phyloP scores from a whole-genome alignment of 1,140 invertebrate species.

The Proales similis region DNA sequence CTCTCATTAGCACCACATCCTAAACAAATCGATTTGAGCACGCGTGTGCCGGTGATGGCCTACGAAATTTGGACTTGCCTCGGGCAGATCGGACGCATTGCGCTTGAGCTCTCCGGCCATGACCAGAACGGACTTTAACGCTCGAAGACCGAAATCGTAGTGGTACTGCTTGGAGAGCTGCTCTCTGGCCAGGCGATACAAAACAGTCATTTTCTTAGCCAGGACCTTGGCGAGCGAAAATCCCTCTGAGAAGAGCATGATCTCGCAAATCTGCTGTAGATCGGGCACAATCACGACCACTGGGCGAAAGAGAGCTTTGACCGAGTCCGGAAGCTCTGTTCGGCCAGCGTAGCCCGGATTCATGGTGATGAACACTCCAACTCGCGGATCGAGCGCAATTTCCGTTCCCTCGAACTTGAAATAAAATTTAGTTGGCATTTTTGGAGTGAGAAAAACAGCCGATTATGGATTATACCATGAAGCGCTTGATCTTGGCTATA shows the following conservation, averaged over 20 bases:
- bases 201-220: slow-evolving; percentile 83
- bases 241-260: slow-evolving; percentile 81
- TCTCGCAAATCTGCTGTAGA: slow-evolving; percentile 77
- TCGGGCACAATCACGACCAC: slow-evolving; percentile 82
- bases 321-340: slow-evolving; percentile 78
- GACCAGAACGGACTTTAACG: slow-evolving; percentile 74
- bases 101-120: slow-evolving; percentile 79
- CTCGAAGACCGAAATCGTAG: slow-evolving; percentile 84
- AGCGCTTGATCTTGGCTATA: slow-evolving; percentile 63
- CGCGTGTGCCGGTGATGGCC: background rate
- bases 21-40: background rate
- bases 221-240: slow-evolving; percentile 74
- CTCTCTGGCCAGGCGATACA: slow-evolving; percentile 73
- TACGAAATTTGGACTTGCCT: slow-evolving; percentile 47
- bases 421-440: background rate
- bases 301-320: slow-evolving; percentile 78
- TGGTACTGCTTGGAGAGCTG: slow-evolving; percentile 83
- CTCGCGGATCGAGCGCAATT: slow-evolving; percentile 70
- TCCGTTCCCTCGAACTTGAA: slow-evolving; percentile 72
- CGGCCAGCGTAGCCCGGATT: slow-evolving; percentile 81
- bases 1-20: slow-evolving; percentile 58
- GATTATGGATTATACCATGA: slow-evolving; percentile 46
- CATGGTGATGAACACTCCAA: slow-evolving; percentile 87
- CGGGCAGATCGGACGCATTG: slow-evolving; percentile 65
- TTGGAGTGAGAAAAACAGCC: background rate